phyloP scores from a whole-genome alignment of 2,113 vertebrate genomes.

The Dasyornis broadbenti region DNA sequence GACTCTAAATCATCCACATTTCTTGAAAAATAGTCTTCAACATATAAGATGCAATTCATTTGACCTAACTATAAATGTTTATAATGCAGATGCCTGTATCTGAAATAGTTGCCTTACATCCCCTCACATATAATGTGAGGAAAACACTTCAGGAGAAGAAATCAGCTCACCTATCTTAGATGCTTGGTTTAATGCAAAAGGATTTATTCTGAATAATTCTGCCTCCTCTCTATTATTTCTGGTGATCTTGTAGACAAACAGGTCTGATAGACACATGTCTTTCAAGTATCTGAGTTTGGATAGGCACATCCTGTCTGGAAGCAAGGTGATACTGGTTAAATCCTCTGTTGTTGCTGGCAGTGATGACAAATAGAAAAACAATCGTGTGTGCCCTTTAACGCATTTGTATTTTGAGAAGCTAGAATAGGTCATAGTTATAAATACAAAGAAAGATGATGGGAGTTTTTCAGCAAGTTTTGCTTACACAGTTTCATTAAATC shows the following conservation, averaged over 20 bases:
- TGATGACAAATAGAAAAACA: not conserved
- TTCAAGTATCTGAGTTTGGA: not conserved
- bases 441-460: not conserved
- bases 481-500: not conserved
- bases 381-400: not conserved
- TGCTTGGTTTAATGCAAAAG: not conserved
- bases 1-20: not conserved
- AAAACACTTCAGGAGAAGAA: not conserved
- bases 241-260: not conserved
- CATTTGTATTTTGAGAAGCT: not conserved
- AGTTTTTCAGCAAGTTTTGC: not conserved
- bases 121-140: fast-evolving
- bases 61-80: not conserved
- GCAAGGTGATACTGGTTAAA: not conserved
- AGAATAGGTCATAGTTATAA: not conserved
- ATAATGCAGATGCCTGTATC: not conserved
- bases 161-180: not conserved
- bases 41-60: not conserved
- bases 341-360: not conserved
- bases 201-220: not conserved
- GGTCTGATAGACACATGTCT: fast-evolving
- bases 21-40: not conserved
- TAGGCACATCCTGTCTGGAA: not conserved
- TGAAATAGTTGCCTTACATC: not conserved
- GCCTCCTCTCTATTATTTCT: not conserved